These are phyloP conservation scores for Onychostruthus taczanowskii DNA, from an alignment of 2,113 vertebrate species.

Conservation along the genomic window DNA sequence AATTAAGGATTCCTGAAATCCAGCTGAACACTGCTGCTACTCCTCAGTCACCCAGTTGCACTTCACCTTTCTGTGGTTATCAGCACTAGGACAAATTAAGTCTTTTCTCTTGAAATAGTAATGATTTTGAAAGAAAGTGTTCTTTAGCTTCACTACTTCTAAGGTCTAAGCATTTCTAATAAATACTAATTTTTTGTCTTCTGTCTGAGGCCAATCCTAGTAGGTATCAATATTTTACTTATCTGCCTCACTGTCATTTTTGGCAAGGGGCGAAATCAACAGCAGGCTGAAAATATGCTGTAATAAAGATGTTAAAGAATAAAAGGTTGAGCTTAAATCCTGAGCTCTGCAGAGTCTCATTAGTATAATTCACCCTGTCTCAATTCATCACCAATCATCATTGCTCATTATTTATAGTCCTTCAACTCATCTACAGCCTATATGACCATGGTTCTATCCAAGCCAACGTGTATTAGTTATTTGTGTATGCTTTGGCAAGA, in stretches of 20 bases:
- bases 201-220: neutral
- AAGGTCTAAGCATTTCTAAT: neutral
- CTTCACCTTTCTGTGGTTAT: neutral
- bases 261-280: neutral
- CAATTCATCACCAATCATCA: neutral
- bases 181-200: neutral
- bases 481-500: neutral
- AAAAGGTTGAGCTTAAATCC: neutral
- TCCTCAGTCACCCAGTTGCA: neutral
- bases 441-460: neutral
- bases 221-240: neutral
- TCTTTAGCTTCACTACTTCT: neutral
- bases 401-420: slow-evolving; percentile 10
- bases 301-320: slow-evolving; percentile 20
- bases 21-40: neutral
- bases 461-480: neutral
- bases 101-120: neutral
- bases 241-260: neutral
- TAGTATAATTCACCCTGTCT: neutral
- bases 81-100: neutral
- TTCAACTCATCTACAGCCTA: neutral
- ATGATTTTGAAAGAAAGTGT: neutral
- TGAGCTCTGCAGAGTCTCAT: neutral
- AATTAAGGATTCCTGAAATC: neutral
- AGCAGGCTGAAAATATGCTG: neutral